A percentile compares a stretch with the other conserved stretches of the same genome.
These are phyloP conservation scores for Mechanitis mazaeus DNA, from an alignment of 2,888 invertebrate genomes.

Conservation along the genomic window DNA sequence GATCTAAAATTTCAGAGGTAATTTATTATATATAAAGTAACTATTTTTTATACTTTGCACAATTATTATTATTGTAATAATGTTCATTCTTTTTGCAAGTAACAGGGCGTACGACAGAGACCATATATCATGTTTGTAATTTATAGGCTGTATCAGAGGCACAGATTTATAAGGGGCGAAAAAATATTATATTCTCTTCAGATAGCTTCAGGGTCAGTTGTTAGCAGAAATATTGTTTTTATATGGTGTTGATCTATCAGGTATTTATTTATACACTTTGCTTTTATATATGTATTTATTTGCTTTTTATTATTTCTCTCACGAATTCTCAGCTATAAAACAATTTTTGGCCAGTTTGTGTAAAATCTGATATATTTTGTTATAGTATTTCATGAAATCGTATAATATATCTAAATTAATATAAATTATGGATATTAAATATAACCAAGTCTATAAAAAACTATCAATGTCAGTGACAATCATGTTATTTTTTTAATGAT, in stretches of 20 bases:
- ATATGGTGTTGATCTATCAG: too few relatives aligned
- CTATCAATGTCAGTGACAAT: background rate
- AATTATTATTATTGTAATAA: background rate
- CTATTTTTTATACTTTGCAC: too few relatives aligned
- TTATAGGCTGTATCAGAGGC: constrained; percentile 64
- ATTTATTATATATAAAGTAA: too few relatives aligned
- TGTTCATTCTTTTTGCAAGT: constrained; percentile 31
- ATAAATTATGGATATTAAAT: too few relatives aligned
- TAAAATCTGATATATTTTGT: too few relatives aligned
- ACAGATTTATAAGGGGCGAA: constrained; percentile 61
- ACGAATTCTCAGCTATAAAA: background rate
- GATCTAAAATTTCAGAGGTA: too few relatives aligned
- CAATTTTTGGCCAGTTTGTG: background rate
- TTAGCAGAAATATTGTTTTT: background rate
- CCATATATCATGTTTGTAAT: constrained; percentile 61
- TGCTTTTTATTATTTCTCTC: too few relatives aligned
- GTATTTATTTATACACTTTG: too few relatives aligned
- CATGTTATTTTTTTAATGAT: too few relatives aligned
- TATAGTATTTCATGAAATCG: too few relatives aligned
- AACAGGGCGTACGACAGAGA: constrained; percentile 52
- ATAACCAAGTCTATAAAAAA: background rate
- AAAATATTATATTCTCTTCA: constrained; percentile 46
- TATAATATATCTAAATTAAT: too few relatives aligned
- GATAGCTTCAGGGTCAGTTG: background rate
- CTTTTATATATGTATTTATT: too few relatives aligned